phyloP scores from a whole-genome alignment of 2,113 vertebrate genomes.

The Puma concolor region DNA sequence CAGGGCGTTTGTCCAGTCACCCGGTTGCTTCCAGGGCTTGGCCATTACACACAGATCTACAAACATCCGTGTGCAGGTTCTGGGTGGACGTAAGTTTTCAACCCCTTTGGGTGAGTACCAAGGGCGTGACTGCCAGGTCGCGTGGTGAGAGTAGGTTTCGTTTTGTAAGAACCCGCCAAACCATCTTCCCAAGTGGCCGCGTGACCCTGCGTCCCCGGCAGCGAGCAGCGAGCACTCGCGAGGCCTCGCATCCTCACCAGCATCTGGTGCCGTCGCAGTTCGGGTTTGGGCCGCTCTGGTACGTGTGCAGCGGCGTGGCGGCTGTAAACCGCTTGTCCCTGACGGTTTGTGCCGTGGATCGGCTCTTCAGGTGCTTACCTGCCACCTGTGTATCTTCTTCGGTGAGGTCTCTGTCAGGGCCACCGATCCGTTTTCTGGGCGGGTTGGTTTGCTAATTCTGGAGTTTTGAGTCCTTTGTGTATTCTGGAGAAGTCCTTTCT shows the following conservation, averaged over 20 bases:
- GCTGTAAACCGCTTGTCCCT: not conserved
- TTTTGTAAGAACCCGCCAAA: not conserved
- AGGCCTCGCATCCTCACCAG: fast-evolving
- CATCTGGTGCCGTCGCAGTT: fast-evolving
- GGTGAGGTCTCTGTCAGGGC: not conserved
- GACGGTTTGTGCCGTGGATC: fast-evolving
- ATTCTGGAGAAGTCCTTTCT: not conserved
- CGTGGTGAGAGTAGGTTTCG: fast-evolving
- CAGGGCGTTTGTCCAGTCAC: not conserved
- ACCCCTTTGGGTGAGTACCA: not conserved
- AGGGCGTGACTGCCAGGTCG: not conserved
- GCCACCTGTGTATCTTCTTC: not conserved
- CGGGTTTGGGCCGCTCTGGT: fast-evolving
- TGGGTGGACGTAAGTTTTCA: not conserved
- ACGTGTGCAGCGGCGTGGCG: fast-evolving
- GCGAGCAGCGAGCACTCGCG: fast-evolving
- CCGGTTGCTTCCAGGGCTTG: not conserved
- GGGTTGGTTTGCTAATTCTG: not conserved
- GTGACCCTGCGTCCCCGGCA: too few relatives aligned
- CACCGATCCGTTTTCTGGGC: not conserved
- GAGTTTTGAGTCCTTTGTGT: not conserved
- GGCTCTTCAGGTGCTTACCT: not conserved
- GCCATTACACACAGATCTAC: not conserved
- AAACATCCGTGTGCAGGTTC: not conserved
- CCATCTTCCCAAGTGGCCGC: not conserved